Evolutionary conservation across 2,797 vertebrate species (phyloP), one percentile per base, ranked within the genome.

Genomic region (Oceanodroma leucorhoa): DNA sequence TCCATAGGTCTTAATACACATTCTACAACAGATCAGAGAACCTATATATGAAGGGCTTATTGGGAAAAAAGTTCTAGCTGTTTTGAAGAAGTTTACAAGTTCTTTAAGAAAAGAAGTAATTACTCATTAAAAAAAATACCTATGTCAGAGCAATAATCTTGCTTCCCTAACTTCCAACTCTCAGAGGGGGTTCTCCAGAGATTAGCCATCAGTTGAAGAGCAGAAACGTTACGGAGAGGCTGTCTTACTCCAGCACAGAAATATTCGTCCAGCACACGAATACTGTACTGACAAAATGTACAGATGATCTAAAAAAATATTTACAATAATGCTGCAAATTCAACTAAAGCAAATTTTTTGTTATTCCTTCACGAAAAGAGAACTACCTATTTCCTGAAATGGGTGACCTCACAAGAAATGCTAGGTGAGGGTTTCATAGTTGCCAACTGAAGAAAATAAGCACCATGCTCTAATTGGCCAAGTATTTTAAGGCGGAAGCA

Each of bases 221-320:
- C 84, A 94, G 96, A 97, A 91, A 83, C 12, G 38, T 87, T 41
- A 72, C 2, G 19, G 91, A 90, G 93, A 95, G 86, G 84, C 30
- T 94, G 71, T 83, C 85, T 87, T 55, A 65, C 84, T 80, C 77
- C 92, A 97, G 87, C 94, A 84, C 85, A 65, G 78, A 93, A 89
- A 95, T n/a, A 80, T 32, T 86, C 62, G 78, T 77, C 82, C 88
- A 88, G 82, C 62, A 43, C 91, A 88, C 41, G 71, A 87, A 88
- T 55, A 95, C 41, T 48, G 76, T 62, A 95, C 64, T 60, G 92
- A 94, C 86, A 90, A 91, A 93, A 96, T 45, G 77, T 94, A 97
- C 84, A 95, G 96, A 94, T 94, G 94, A 58, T 93, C 95, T 93
- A 86, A 96, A 97, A 79, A 95, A 95, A 81, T 96, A 97, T 96